These are phyloP conservation scores for Akabosia matsudoensis DNA, from an alignment of 1,140 invertebrate species.

Conservation along the genomic window DNA sequence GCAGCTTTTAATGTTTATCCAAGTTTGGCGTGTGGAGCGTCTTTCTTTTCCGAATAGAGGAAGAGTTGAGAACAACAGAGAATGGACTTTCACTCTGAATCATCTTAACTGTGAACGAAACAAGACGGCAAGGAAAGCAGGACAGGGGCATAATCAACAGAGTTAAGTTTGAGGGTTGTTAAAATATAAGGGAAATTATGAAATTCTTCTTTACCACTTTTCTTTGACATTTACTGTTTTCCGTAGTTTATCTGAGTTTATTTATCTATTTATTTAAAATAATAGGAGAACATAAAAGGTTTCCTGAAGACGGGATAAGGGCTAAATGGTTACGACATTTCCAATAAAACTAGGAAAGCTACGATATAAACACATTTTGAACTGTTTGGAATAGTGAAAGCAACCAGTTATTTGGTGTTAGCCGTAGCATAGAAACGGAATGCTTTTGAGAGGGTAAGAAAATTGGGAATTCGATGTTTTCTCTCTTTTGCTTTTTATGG, in stretches of 20 bases:
- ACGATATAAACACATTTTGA: too few species aligned
- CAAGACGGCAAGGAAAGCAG: background rate
- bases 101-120: background rate
- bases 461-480: too few species aligned
- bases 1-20: background rate
- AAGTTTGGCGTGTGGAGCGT: background rate
- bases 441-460: too few species aligned
- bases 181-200: slow-evolving; percentile 46
- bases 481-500: too few species aligned
- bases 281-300: background rate
- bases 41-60: background rate
- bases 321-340: too few species aligned
- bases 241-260: too few species aligned
- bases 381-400: too few species aligned
- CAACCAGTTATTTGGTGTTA: too few species aligned
- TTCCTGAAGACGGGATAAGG: background rate
- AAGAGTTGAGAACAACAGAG: too few species aligned
- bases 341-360: too few species aligned
- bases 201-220: slow-evolving; percentile 30
- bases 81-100: background rate
- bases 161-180: slow-evolving; percentile 30
- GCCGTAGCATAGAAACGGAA: too few species aligned
- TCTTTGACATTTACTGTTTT: slow-evolving; percentile 11
- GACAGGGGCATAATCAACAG: background rate
- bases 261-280: slow-evolving; percentile 15